Base-by-base conservation (phyloP, 2,888 invertebrate genomes). In the Hypolimnas misippus region DNA sequence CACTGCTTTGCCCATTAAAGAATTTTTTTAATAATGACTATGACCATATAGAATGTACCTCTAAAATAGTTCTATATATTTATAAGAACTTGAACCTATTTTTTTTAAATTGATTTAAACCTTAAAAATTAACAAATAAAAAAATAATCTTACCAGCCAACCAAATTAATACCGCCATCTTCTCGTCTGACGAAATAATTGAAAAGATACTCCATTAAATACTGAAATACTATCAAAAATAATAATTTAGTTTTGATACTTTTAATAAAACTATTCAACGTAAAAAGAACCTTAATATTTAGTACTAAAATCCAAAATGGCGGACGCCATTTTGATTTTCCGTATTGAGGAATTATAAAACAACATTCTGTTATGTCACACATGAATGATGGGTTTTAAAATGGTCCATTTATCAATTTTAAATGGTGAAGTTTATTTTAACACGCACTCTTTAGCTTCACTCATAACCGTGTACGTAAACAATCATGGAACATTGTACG, bases 121-220 rank as follows among this genome's bases (percentile, higher is more conserved):
- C 17, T 17, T 0, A 10, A 17, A 8, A 8, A 44, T 1, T 17
- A 8, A 19, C 1, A 14, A 25, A 21, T 8, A 29, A 40, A 10
- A 8, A 10, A 40, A 40, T n/a, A 25, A 42, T 19, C 21, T 82
- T 75, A 87, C 87, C 86, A 76, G 83, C 78, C 75, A 87, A 77
- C 87, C 88, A 87, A 72, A 87, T 69, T 57, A 82, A 83, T 77
- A 76, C 81, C 73, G 84, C 86, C 87, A 88, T 88, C 66, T 79
- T 82, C 75, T 74, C 76, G 74, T 79, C 85, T 87, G 78, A 76
- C 76, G 57, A 25, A 14, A 57, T 42, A 3, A 10, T 21, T 5
- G 2, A 19, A 1, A 14, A 16, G 17, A 38, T 44, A 3, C 12
- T 12, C 44, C 46, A 16, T 21, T 46, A 46, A 21, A 46, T 46